These are phyloP conservation scores for Melipona quadrifasciata DNA, from an alignment of 1,140 invertebrate species.

Conservation along the genomic window DNA sequence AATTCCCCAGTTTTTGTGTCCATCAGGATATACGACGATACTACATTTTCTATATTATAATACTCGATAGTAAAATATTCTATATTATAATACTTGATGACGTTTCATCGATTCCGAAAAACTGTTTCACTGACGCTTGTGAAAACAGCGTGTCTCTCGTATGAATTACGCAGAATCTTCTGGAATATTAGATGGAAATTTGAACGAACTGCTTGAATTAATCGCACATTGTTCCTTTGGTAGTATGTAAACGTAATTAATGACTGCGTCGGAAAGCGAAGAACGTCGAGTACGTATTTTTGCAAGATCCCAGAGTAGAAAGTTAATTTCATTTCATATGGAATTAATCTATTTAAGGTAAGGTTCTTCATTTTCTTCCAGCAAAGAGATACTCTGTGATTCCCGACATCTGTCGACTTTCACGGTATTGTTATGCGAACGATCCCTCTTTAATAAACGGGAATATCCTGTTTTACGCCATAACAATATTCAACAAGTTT, in stretches of 20 bases:
- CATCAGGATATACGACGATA: neutral
- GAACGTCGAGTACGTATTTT: neutral
- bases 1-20: neutral
- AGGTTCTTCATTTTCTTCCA: neutral
- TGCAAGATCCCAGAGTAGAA: neutral
- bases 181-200: neutral
- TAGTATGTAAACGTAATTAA: neutral
- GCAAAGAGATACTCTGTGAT: no score
- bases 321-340: conserved; percentile 6
- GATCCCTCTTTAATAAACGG: neutral
- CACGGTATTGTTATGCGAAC: neutral
- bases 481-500: neutral
- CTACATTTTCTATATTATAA: no score
- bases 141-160: neutral
- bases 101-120: no score
- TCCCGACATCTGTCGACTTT: conserved; percentile 6
- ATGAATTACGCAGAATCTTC: neutral
- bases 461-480: neutral
- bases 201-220: neutral
- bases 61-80: no score
- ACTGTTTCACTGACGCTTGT: neutral
- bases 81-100: no score
- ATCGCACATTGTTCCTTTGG: neutral
- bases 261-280: neutral
- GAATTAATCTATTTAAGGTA: neutral